These are phyloP conservation scores for Pristionchus mayeri DNA, from an alignment of 2,888 invertebrate species.

Conservation along the genomic window DNA sequence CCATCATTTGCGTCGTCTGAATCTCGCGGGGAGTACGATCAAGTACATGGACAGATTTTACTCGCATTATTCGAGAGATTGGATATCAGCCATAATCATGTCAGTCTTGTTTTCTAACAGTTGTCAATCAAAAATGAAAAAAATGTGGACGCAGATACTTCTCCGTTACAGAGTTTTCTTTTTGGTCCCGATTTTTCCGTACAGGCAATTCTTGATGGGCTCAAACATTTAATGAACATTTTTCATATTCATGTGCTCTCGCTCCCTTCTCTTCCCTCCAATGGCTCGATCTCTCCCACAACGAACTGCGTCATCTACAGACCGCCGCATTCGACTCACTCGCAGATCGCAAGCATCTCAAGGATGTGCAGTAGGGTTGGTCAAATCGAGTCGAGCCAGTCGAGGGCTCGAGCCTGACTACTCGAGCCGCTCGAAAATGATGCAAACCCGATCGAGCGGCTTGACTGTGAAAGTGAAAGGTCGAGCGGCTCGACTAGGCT, in stretches of 20 bases:
- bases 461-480: too few relatives aligned
- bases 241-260: not conserved
- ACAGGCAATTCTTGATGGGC: too few relatives aligned
- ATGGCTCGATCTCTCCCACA: conserved; percentile 22
- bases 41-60: not conserved
- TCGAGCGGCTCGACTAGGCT: too few relatives aligned
- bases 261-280: not conserved
- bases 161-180: not conserved
- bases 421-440: too few relatives aligned
- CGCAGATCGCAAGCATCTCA: not conserved
- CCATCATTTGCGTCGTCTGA: not conserved
- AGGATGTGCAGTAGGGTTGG: not conserved
- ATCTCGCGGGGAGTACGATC: not conserved
- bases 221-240: too few relatives aligned
- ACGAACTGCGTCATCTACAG: not conserved
- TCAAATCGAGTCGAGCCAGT: not conserved
- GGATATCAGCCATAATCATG: conserved; percentile 7
- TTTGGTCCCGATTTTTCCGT: too few relatives aligned
- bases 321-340: conserved; percentile 22
- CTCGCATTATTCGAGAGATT: not conserved
- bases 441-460: too few relatives aligned
- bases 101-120: not conserved
- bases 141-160: not conserved
- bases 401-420: not conserved
- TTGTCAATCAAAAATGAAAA: not conserved